Base-by-base conservation (phyloP, 30 jellyfish, hydroid and myxozoan species). In the Chironex yamaguchii region DNA sequence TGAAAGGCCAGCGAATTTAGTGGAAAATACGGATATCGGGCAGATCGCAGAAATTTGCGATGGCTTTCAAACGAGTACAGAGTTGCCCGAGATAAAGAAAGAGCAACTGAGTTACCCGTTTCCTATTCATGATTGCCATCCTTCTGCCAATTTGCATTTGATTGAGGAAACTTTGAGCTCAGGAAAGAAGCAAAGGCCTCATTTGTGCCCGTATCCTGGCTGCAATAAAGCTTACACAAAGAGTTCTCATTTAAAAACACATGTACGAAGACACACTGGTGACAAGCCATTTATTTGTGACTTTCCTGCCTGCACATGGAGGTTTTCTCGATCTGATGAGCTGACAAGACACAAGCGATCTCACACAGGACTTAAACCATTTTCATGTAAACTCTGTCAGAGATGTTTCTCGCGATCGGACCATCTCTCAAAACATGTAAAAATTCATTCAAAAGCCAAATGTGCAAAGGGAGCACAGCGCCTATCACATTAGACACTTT, bases 161-260 rank as follows among this genome's bases (percentile, higher is more conserved):
- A 42, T 42, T 42, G 13, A 6, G 58, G 58, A 42, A 42, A 42
- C 58, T 9, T n/a, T n/a, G n/a, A n/a, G n/a, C n/a, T 9, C 58
- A 42, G 17, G 17, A 6, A 17, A 6, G 17, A 42, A 42, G 17
- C 9, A 42, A 17, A 76, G 96, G 62, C 96, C 92, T 17, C 78
- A 32, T 42, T 54, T 42, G 4, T 88, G 96, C 62, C 62, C 85
- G n/a, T 78, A 88, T 72, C 52, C 51, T 0, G 90, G 86, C 17
- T 88, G 96, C 70, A 76, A 82, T 24, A 88, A 79, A 54, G 82
- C 96, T 1, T 88, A 77, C 52, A 82, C 63, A 14, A 88, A 88
- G 49, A 88, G 96, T 35, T 65, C 96, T 34, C 96, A 88, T 79
- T 52, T 88, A 58, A 88, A 79, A 79, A 88, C 92, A 29, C 96